Percentiles rank a stretch among this genome's conserved stretches.
Evolutionary conservation across 2,797 vertebrate species (phyloP).

Genomic region (Oreochromis grahami): DNA sequence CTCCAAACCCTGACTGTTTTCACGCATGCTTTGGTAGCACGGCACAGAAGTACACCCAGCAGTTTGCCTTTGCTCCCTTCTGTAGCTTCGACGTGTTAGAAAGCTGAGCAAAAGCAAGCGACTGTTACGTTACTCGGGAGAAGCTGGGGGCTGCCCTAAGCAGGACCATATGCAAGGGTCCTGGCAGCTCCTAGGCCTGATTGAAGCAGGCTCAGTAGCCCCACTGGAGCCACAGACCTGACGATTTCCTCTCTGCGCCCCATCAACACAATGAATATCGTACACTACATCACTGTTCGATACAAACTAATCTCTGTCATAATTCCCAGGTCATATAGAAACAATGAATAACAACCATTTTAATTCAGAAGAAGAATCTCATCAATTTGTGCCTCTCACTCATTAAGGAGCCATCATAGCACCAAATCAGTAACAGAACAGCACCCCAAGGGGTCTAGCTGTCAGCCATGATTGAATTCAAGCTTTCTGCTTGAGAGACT

Average conservation of each 20-base stretch:
- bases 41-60: constrained; percentile 38
- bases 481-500: background rate
- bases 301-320: background rate
- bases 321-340: background rate
- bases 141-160: constrained; percentile 51
- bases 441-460: background rate
- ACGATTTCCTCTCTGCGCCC: constrained; percentile 48
- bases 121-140: constrained; percentile 49
- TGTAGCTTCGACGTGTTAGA: constrained; percentile 14
- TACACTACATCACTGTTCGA: background rate
- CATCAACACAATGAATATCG: background rate
- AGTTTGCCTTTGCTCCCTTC: constrained; percentile 28
- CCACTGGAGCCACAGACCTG: constrained; percentile 22
- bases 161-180: constrained; percentile 70
- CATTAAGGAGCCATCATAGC: background rate
- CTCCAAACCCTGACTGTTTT: constrained; percentile 41
- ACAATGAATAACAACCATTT: background rate
- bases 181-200: constrained; percentile 43
- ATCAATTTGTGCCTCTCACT: background rate
- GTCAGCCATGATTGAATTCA: constrained; percentile 25
- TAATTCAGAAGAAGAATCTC: background rate
- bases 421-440: background rate
- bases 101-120: constrained; percentile 49
- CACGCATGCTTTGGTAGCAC: constrained; percentile 41
- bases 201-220: constrained; percentile 47